Conservation (phyloP, 2,797 vertebrate species). For the Cossypha polioptera region DNA sequence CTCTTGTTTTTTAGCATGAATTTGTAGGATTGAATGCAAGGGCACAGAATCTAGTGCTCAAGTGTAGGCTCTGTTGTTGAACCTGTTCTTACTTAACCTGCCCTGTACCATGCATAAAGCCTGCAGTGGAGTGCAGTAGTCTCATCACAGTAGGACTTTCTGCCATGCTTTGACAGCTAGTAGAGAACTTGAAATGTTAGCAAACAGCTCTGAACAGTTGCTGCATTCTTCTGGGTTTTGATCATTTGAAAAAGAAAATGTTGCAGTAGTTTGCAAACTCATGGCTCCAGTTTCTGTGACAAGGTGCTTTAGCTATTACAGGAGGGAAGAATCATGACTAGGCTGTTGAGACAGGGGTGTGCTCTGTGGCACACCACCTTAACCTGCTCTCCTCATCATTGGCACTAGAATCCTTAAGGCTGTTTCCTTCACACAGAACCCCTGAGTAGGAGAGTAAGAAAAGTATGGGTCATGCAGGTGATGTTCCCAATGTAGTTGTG, state of each 20-base stretch:
- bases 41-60: neutral
- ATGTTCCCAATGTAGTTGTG: neutral
- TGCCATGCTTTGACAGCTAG: neutral
- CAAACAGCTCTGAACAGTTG: neutral
- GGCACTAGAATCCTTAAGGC: neutral
- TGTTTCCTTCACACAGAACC: neutral
- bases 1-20: neutral
- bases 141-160: neutral
- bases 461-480: neutral
- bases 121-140: neutral
- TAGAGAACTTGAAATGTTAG: neutral
- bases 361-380: neutral
- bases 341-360: neutral
- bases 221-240: neutral
- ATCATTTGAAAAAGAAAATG: neutral
- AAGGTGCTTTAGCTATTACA: neutral
- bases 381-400: neutral
- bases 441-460: neutral
- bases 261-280: neutral
- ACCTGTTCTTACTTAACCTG: neutral
- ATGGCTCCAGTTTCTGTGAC: neutral
- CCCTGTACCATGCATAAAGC: neutral
- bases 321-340: neutral
- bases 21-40: neutral
- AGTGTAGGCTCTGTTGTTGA: neutral